Evolutionary conservation across 2,113 vertebrate species (phyloP).

Genomic region (Python bivittatus): DNA sequence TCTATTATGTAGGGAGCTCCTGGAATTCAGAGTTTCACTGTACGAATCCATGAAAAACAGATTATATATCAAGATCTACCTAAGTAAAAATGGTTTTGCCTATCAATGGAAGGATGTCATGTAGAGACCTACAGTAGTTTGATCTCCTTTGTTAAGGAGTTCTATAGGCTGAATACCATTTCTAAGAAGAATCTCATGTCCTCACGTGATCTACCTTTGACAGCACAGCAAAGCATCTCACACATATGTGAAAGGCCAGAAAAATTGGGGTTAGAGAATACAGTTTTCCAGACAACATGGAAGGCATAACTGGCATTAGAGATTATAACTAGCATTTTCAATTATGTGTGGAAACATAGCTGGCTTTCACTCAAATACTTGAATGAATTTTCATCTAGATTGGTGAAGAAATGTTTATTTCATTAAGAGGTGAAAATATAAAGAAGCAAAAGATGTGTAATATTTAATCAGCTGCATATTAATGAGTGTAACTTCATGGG

Average conservation of each 20-base stretch:
- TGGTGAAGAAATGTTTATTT: background rate
- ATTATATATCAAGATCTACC: background rate
- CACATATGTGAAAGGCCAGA: background rate
- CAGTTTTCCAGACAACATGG: background rate
- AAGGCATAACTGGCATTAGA: background rate
- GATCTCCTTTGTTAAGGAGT: background rate
- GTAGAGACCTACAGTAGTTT: background rate
- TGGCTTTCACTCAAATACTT: background rate
- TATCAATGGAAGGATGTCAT: background rate
- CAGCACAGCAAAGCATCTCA: background rate
- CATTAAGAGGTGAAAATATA: background rate
- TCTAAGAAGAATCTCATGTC: background rate
- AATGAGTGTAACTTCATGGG: background rate
- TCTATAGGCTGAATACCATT: background rate
- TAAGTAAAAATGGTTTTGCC: background rate
- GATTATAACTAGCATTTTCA: background rate
- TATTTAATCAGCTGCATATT: conserved; percentile 11
- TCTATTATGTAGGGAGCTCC: background rate
- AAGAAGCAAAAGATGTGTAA: conserved; percentile 10
- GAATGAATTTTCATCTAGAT: background rate
- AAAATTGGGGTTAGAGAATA: background rate
- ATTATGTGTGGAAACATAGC: background rate
- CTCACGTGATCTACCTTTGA: background rate
- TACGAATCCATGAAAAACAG: background rate
- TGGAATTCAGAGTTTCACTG: background rate